Evolutionary conservation across 2,888 invertebrate genomes (phyloP).

Genomic region (Corbicula japonica): DNA sequence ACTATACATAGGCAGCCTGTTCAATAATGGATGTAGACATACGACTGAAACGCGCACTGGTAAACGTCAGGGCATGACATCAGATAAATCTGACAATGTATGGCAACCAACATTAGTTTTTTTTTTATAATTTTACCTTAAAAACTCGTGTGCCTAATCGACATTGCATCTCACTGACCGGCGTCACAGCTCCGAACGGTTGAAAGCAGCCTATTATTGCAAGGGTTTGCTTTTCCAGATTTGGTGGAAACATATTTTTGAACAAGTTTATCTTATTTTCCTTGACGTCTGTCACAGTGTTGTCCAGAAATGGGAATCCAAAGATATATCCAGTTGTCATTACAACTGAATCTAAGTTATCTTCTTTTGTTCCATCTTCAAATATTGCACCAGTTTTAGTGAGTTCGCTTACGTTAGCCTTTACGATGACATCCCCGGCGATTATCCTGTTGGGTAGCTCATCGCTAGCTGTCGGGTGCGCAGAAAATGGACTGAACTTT

Average conservation of each 20-base stretch:
- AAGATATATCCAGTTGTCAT: too few relatives aligned
- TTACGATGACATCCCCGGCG: too few relatives aligned
- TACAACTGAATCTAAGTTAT: constrained; percentile 83
- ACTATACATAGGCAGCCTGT: too few relatives aligned
- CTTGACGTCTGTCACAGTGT: constrained; percentile 75
- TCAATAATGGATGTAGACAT: too few relatives aligned
- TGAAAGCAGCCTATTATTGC: constrained; percentile 87
- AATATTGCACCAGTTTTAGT: constrained; percentile 81
- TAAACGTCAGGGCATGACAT: too few relatives aligned
- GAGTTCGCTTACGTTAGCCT: too few relatives aligned
- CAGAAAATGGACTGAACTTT: constrained; percentile 74
- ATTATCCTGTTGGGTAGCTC: constrained; percentile 85
- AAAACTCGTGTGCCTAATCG: constrained; percentile 86
- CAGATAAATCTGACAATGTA: too few relatives aligned
- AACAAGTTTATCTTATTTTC: constrained; percentile 84
- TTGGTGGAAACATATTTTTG: constrained; percentile 86
- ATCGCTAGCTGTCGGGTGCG: constrained; percentile 86
- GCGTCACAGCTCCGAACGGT: constrained; percentile 87
- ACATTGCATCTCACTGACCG: constrained; percentile 87
- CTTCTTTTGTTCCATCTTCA: constrained; percentile 78
- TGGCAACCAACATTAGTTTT: too few relatives aligned
- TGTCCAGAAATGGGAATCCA: constrained; percentile 86
- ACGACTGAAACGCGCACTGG: too few relatives aligned
- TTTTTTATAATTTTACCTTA: too few relatives aligned
- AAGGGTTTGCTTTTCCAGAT: constrained; percentile 82